Conservation (phyloP, 2,888 invertebrate genomes). For the Thecocarcelia acutangulata region DNA sequence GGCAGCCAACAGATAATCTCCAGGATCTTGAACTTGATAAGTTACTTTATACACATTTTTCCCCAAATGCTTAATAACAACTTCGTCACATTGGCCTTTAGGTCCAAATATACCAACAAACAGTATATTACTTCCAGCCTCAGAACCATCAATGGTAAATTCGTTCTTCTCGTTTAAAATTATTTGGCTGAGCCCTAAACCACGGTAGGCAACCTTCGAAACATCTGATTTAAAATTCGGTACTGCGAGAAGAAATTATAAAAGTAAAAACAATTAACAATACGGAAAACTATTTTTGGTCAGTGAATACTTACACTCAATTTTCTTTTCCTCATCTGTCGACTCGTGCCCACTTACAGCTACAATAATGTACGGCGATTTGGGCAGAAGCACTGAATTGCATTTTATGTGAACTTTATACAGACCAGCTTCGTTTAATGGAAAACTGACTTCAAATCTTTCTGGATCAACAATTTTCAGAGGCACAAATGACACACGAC, state of each 20-base stretch:
- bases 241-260: conserved; percentile 69
- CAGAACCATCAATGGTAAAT: conserved; percentile 78
- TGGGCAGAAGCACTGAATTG: conserved; percentile 77
- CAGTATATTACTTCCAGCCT: conserved; percentile 92
- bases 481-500: conserved; percentile 71
- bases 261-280: not conserved
- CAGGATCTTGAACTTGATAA: conserved; percentile 94
- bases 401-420: conserved; percentile 79
- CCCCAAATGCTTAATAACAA: conserved; percentile 94
- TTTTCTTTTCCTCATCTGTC: conserved; percentile 64
- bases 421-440: conserved; percentile 75
- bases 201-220: conserved; percentile 76
- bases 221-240: conserved; percentile 77
- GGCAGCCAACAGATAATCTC: conserved; percentile 95
- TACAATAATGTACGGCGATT: conserved; percentile 79
- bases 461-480: conserved; percentile 77
- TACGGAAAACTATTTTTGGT: not conserved
- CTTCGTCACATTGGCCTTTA: conserved; percentile 97
- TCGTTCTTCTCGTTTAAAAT: conserved; percentile 78
- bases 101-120: conserved; percentile 98
- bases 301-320: conserved; percentile 64
- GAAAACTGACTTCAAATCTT: conserved; percentile 75
- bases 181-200: conserved; percentile 76
- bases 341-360: conserved; percentile 73
- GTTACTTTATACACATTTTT: conserved; percentile 94